Evolutionary conservation across 2,113 vertebrate genomes (phyloP).

Genomic region (Epinephelus lanceolatus): DNA sequence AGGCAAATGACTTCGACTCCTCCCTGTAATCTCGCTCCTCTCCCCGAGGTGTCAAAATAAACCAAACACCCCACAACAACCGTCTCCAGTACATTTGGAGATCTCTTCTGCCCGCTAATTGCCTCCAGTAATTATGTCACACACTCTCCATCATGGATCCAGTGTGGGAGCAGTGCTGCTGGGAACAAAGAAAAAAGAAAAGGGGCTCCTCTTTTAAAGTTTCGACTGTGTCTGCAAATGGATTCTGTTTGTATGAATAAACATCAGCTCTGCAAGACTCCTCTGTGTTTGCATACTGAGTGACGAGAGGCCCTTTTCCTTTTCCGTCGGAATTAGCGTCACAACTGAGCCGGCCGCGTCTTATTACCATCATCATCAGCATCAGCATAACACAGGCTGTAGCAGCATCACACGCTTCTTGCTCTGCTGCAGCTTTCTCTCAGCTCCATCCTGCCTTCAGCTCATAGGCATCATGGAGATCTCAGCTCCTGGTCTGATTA

Average conservation of each 20-base stretch:
- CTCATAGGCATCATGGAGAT: constrained; percentile 1
- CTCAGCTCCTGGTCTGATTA: constrained; percentile 9
- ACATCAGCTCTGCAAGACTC: constrained; percentile 65
- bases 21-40: not conserved
- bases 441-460: constrained; percentile 50
- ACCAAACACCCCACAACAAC: constrained; percentile 16
- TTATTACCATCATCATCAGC: constrained; percentile 76
- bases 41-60: constrained; percentile 66
- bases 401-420: constrained; percentile 16
- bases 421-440: constrained; percentile 29
- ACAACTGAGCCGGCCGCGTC: constrained; percentile 62
- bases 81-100: constrained; percentile 52
- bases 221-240: constrained; percentile 77
- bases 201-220: constrained; percentile 31
- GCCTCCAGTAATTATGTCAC: constrained; percentile 54
- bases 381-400: constrained; percentile 72
- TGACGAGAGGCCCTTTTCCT: constrained; percentile 20
- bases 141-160: constrained; percentile 44
- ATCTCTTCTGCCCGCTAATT: constrained; percentile 66
- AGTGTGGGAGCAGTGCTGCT: constrained; percentile 38
- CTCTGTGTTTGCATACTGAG: constrained; percentile 63
- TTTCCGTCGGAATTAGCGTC: constrained; percentile 66
- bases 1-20: not conserved
- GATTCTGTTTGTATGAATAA: constrained; percentile 82
- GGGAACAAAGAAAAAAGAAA: constrained; percentile 21